Evolutionary conservation across 2,113 vertebrate genomes (phyloP), one percentile per base, ranked within the genome.

Genomic region (Felis chaus): DNA sequence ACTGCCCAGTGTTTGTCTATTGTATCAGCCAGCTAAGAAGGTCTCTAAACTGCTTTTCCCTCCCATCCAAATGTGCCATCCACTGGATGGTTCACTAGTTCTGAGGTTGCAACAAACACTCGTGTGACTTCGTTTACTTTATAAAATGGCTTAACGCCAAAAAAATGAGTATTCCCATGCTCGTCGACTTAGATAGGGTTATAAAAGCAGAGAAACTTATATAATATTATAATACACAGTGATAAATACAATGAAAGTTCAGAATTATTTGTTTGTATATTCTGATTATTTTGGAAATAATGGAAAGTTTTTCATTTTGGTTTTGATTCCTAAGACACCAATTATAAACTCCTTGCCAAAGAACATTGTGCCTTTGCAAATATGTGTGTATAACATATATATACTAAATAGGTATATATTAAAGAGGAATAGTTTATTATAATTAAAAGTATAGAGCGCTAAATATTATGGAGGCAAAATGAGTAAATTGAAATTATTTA

Each of bases 371-470:
- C 5, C 18, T 97, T 74, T 83, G 53, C 39, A 95, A 84, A 21
- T 91, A 74, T 21, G 15, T 57, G 13, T 53, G 13, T 31, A 71
- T 87, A 55, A 39, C 33, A 48, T 53, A 6, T 74, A 6, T 74
- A 53, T 79, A 31, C 31, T 82, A 69, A 94, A 31, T 41, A 81
- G 7, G 33, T 45, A 55, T 39, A 31, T 8, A 36, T 83, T n/a
- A 65, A 89, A 71, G 95, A 91, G 73, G 66, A 95, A 93, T 53
- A 61, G 71, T 39, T 74, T 79, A 66, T 93, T 89, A 80, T 94
- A 92, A 80, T 53, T 95, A 41, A 85, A 88, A 18, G 1, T 86
- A 79, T n/a, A 91, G 5, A 29, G 71, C 74, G 29, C 39, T 91
- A 89, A 89, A 33, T 69, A 61, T 68, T 94, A 71, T 61, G 19